Conservation (phyloP, 2,113 vertebrate species). For the Hyperoodon ampullatus region DNA sequence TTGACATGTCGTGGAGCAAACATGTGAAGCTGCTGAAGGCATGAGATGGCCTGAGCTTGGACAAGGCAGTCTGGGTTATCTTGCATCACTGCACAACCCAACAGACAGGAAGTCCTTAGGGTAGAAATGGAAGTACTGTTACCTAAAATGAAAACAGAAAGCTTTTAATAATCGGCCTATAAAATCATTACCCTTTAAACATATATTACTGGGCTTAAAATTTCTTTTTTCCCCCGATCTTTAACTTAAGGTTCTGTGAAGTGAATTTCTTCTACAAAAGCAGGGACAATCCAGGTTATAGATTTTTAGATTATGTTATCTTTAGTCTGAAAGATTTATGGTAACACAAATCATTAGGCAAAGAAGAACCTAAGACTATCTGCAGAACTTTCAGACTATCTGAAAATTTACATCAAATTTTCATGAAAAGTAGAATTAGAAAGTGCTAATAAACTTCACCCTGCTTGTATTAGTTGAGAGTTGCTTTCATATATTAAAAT, state of each 20-base stretch:
- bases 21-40: slow-evolving; percentile 98
- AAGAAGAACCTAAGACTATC: neutral
- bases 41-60: slow-evolving; percentile 93
- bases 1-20: slow-evolving; percentile 94
- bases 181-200: slow-evolving; percentile 39
- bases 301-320: slow-evolving; percentile 5
- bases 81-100: slow-evolving; percentile 94
- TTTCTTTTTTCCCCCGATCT: neutral
- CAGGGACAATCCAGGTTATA: neutral
- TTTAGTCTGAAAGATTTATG: slow-evolving; percentile 4
- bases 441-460: slow-evolving; percentile 16
- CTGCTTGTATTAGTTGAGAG: neutral
- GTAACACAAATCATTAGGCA: neutral
- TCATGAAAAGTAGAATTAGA: slow-evolving; percentile 38
- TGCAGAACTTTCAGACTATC: too few relatives aligned
- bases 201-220: neutral
- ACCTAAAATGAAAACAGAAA: slow-evolving; percentile 81
- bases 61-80: slow-evolving; percentile 92
- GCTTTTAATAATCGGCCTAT: neutral
- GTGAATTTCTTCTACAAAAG: slow-evolving; percentile 45
- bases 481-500: slow-evolving; percentile 3
- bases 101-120: slow-evolving; percentile 90
- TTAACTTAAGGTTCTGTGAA: slow-evolving; percentile 31
- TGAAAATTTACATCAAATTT: neutral
- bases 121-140: slow-evolving; percentile 83